Evolutionary conservation across 2,113 vertebrate species (phyloP), one percentile per base, ranked within the genome.

Genomic region (Peromyscus californicus): DNA sequence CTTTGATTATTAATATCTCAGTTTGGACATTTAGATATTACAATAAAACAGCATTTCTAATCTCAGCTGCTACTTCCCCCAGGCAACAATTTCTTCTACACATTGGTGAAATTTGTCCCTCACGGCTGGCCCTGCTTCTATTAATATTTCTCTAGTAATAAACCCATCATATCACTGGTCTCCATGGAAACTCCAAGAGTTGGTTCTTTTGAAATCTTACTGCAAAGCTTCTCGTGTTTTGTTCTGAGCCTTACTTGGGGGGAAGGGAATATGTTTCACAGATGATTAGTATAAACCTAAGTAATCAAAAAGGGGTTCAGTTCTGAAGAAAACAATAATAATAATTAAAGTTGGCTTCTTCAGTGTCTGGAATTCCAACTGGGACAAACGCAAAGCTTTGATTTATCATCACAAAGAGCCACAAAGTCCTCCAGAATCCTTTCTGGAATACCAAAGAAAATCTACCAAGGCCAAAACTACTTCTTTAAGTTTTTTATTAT

Each of bases 271-370:
- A 93, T 96, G 94, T 90, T 98, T 96, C 96, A 86, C 95, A 95
- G 85, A 93, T 86, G 95, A 97, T 97, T 97, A 96, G 91, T 96
- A 84, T 97, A 98, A 98, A 97, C 89, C 94, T 97, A 96, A 98
- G 96, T 93, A 98, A 97, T 97, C 94, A 91, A 48, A 97, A 97
- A 95, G 72, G 57, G 90, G 84, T 86, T 97, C 94, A 93, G 89
- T 89, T 98, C 89, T 96, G 94, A 82, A 95, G 97, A 98, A 89
- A 98, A 96, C 95, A 96, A 98, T 97, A 96, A 97, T 97, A 98
- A 96, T 97, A 98, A 98, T 98, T 97, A 95, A 97, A 96, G 94
- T 91, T 97, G 95, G 96, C 96, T 97, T 97, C 79, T 97, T 97
- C 96, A 61, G 93, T 97, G 95, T 96, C 96, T 97, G 96, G 94